phyloP scores from a whole-genome alignment of 2,113 vertebrate genomes.

The Ciconia stormi region DNA sequence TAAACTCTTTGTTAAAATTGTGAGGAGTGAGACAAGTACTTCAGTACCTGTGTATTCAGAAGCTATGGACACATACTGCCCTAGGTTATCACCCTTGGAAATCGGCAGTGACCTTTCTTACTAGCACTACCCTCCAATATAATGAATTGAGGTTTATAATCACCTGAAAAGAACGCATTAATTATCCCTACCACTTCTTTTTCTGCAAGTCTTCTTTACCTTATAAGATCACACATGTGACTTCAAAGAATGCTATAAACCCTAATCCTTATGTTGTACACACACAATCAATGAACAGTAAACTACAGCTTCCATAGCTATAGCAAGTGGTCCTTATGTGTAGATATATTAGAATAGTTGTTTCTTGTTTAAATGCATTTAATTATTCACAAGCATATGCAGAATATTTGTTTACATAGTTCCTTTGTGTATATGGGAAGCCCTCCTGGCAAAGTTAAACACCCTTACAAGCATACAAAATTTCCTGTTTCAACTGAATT shows the following conservation, averaged over 20 bases:
- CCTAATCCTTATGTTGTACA: not conserved
- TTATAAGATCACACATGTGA: not conserved
- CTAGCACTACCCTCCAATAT: not conserved
- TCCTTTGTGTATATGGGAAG: conserved; percentile 16
- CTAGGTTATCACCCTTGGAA: not conserved
- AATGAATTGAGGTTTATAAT: not conserved
- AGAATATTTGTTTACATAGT: conserved; percentile 66
- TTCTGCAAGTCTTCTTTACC: not conserved
- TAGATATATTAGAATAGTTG: not conserved
- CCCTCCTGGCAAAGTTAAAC: conserved; percentile 52
- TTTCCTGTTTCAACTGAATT: conserved; percentile 57
- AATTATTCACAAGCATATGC: conserved; percentile 63
- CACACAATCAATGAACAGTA: not conserved
- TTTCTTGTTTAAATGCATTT: conserved; percentile 40
- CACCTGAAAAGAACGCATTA: not conserved
- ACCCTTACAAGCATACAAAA: conserved; percentile 38
- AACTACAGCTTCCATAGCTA: not conserved
- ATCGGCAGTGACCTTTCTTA: not conserved
- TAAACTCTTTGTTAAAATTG: not conserved
- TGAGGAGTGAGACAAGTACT: not conserved
- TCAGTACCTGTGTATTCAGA: not conserved
- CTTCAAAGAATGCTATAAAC: not conserved
- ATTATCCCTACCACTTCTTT: not conserved
- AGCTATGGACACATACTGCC: not conserved
- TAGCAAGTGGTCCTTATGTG: not conserved